Evolutionary conservation across 2,888 invertebrate species (phyloP).

Genomic region (Apotomis capreana): DNA sequence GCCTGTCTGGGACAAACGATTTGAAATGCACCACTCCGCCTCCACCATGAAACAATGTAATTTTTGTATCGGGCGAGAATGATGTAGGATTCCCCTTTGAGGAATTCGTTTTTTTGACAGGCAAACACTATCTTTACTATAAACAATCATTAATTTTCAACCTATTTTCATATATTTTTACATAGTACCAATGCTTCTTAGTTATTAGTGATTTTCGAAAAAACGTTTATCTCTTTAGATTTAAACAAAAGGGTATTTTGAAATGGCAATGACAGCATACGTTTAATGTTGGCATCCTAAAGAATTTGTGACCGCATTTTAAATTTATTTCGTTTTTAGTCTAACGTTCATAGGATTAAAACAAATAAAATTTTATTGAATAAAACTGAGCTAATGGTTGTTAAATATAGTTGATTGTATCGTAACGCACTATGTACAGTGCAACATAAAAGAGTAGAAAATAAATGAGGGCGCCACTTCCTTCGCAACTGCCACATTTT

Average conservation of each 20-base stretch:
- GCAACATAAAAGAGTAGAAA: too few species aligned
- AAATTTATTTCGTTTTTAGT: too few species aligned
- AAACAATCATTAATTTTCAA: background rate
- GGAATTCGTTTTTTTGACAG: background rate
- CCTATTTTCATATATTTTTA: background rate
- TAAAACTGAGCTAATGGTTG: too few species aligned
- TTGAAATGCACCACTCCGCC: background rate
- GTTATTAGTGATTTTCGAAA: background rate
- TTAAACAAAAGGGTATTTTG: constrained; percentile 15
- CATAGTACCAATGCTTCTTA: background rate
- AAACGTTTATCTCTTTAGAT: background rate
- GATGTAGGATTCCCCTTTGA: background rate
- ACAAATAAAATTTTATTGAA: too few species aligned
- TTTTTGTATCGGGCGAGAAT: background rate
- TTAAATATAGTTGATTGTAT: background rate
- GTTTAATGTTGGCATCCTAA: constrained; percentile 7
- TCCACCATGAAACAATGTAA: background rate
- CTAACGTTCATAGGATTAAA: too few species aligned
- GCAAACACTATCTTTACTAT: background rate
- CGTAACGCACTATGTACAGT: background rate
- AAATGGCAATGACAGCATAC: constrained; percentile 22
- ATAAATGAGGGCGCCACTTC: too few species aligned
- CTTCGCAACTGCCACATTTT: too few species aligned
- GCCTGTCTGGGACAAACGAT: background rate
- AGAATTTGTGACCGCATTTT: background rate